Percentiles rank a stretch among this genome's conserved stretches.
phyloP scores from a whole-genome alignment of 2,797 vertebrate genomes.

The Spatula versicolor region DNA sequence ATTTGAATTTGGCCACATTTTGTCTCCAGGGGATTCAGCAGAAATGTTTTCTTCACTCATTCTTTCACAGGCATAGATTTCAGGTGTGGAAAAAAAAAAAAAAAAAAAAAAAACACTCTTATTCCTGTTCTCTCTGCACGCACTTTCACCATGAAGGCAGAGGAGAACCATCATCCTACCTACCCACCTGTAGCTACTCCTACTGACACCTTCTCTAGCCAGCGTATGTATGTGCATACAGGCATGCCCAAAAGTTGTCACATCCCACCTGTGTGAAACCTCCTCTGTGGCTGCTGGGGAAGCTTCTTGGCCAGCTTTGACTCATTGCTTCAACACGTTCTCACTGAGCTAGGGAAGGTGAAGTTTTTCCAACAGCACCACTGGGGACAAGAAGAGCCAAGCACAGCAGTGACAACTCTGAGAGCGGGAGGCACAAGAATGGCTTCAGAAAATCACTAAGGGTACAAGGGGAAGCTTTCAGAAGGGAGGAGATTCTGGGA shows the following conservation, averaged over 20 bases:
- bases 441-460: not conserved
- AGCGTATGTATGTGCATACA: not conserved
- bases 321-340: not conserved
- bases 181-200: not conserved
- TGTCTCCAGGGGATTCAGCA: not conserved
- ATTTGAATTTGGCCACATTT: not conserved
- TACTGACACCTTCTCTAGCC: not conserved
- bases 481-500: not conserved
- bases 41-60: not conserved
- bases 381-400: not conserved
- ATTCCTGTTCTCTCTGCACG: not conserved
- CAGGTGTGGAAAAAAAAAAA: too few relatives aligned
- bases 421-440: not conserved
- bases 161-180: not conserved
- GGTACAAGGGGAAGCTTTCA: rapidly evolving
- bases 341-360: not conserved
- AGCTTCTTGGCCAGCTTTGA: not conserved
- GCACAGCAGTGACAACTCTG: not conserved
- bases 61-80: not conserved
- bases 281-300: not conserved
- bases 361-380: not conserved
- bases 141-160: not conserved
- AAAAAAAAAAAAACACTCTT: rapidly evolving
- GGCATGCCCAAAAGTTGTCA: not conserved
- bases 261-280: not conserved